Evolutionary conservation across 2,113 vertebrate genomes (phyloP).

Genomic region (Platysternon megacephalum): DNA sequence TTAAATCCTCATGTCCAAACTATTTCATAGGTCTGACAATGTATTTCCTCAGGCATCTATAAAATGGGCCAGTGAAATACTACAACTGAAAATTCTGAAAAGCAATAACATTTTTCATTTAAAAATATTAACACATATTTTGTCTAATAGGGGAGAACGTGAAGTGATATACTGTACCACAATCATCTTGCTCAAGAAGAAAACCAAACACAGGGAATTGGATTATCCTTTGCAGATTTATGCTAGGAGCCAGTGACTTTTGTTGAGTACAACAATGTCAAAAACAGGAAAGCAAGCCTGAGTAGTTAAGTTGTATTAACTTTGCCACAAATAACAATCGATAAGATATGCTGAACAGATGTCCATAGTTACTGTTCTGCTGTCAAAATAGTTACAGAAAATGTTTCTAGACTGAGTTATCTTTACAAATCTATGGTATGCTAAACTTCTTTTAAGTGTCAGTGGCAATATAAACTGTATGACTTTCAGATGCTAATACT

Average conservation of each 20-base stretch:
- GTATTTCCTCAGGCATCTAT: constrained; percentile 32
- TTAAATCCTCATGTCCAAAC: constrained; percentile 36
- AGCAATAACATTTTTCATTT: constrained; percentile 18
- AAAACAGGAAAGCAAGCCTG: constrained; percentile 27
- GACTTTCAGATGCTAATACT: constrained; percentile 48
- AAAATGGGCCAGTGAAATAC: neutral
- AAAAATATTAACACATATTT: constrained; percentile 42
- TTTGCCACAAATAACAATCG: constrained; percentile 19
- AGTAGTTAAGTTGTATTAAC: constrained; percentile 53
- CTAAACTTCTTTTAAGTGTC: neutral
- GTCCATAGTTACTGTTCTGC: neutral
- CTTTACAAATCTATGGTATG: neutral
- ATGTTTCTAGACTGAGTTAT: constrained; percentile 6
- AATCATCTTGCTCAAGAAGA: constrained; percentile 30
- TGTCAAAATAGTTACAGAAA: neutral
- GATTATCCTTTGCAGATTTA: constrained; percentile 29
- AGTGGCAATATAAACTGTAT: constrained; percentile 23
- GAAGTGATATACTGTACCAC: constrained; percentile 2
- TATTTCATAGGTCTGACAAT: constrained; percentile 6
- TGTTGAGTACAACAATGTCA: constrained; percentile 45
- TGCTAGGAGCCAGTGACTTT: constrained; percentile 55
- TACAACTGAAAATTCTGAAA: neutral
- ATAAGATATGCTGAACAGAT: constrained; percentile 8
- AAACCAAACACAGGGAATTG: constrained; percentile 30
- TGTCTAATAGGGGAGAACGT: neutral